Percentiles rank a stretch among this genome's conserved stretches.
Evolutionary conservation across 1,140 invertebrate genomes (phyloP).

Genomic region (Maniola jurtina): DNA sequence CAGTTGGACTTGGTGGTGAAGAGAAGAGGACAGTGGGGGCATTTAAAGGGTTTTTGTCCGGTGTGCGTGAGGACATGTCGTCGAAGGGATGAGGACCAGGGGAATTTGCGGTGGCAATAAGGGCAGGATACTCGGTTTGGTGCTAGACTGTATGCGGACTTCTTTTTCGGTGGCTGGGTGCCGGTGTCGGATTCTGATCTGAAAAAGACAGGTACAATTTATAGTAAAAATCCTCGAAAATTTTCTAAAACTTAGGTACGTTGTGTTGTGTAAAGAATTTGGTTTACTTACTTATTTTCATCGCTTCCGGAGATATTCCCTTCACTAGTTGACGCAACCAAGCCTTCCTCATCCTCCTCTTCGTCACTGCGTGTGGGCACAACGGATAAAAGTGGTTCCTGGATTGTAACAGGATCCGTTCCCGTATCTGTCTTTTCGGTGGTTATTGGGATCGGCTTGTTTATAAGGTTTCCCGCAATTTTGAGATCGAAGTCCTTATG

Average conservation of each 20-base stretch:
- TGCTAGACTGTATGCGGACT: slow-evolving; percentile 96
- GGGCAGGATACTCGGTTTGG: slow-evolving; percentile 95
- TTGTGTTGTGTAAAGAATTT: not conserved
- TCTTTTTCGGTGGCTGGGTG: slow-evolving; percentile 85
- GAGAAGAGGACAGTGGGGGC: slow-evolving; percentile 92
- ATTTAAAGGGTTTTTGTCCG: slow-evolving; percentile 97
- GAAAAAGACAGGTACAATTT: slow-evolving; percentile 34
- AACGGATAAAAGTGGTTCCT: slow-evolving; percentile 56
- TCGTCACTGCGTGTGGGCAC: slow-evolving; percentile 72
- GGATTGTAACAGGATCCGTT: slow-evolving; percentile 38
- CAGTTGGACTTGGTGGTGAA: slow-evolving; percentile 99
- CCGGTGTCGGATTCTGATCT: slow-evolving; percentile 81
- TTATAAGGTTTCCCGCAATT: slow-evolving; percentile 75
- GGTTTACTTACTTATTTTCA: slow-evolving; percentile 82
- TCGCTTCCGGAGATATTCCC: slow-evolving; percentile 90
- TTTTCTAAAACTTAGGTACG: not conserved
- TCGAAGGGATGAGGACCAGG: slow-evolving; percentile 96
- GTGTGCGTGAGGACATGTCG: slow-evolving; percentile 96
- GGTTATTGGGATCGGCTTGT: slow-evolving; percentile 80
- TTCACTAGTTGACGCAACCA: slow-evolving; percentile 86
- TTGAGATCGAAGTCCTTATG: slow-evolving; percentile 75
- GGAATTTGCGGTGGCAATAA: slow-evolving; percentile 95
- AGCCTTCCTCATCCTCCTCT: slow-evolving; percentile 86
- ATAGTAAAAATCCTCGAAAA: no score
- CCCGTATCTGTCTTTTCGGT: slow-evolving; percentile 86